Evolutionary conservation across 2,113 vertebrate genomes (phyloP).

Genomic region (Silurus asotus): DNA sequence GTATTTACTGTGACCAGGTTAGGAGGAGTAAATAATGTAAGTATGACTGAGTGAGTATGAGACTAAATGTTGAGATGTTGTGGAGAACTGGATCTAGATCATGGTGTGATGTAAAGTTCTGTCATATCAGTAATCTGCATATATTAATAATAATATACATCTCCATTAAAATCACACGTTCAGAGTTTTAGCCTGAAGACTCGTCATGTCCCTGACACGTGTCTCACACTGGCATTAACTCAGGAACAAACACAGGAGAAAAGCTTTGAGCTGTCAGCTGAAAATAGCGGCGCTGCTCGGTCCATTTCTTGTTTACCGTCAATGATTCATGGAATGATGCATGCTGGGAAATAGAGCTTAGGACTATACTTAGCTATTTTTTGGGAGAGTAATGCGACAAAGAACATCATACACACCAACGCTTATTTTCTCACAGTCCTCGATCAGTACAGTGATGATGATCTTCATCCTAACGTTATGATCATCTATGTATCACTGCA

Average conservation of each 20-base stretch:
- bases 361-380: slow-evolving; percentile 19
- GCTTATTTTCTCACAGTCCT: neutral
- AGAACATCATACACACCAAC: neutral
- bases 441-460: neutral
- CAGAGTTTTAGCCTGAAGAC: neutral
- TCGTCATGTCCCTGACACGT: neutral
- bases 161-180: too few species aligned
- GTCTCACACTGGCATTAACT: neutral
- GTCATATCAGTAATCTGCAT: too few species aligned
- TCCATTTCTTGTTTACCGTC: neutral
- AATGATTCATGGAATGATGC: slow-evolving; percentile 1
- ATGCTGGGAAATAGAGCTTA: slow-evolving; percentile 14
- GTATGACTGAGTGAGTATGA: neutral
- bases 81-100: neutral
- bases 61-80: too few species aligned
- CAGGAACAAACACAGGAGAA: neutral
- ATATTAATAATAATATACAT: too few species aligned
- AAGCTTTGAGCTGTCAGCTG: slow-evolving; percentile 3
- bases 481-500: neutral
- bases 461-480: neutral
- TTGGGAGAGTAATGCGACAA: neutral
- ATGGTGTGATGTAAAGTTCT: too few species aligned
- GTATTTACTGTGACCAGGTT: too few species aligned
- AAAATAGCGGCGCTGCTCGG: neutral
- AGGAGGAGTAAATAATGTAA: neutral